phyloP scores from a whole-genome alignment of 2,888 invertebrate species.

The Uropetala carovei region DNA sequence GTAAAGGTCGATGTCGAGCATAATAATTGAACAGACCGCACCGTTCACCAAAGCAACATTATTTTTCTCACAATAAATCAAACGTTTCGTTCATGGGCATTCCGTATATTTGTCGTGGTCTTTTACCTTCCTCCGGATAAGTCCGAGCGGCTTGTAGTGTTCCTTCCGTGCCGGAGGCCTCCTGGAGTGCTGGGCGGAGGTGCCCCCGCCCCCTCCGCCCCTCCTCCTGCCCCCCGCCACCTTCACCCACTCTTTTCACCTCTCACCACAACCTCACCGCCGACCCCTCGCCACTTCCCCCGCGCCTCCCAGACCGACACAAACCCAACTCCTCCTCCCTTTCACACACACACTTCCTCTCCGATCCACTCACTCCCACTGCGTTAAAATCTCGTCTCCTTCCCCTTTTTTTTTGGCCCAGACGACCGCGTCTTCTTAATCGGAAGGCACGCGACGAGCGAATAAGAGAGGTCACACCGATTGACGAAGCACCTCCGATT shows the following conservation, averaged over 20 bases:
- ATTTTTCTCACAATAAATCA: neutral
- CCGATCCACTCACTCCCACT: neutral
- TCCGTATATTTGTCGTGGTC: neutral
- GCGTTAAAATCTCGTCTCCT: neutral
- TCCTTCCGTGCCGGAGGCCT: constrained; percentile 50
- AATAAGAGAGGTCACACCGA: neutral
- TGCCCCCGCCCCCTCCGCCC: constrained; percentile 53
- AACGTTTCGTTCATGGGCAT: neutral
- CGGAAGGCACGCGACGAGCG: neutral
- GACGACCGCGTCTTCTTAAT: neutral
- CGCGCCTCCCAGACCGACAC: neutral
- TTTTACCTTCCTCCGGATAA: constrained; percentile 50
- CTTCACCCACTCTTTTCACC: constrained; percentile 11
- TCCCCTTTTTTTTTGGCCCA: neutral
- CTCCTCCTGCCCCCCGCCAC: constrained; percentile 64
- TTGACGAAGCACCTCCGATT: neutral
- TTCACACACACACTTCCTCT: neutral
- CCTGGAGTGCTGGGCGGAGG: constrained; percentile 55
- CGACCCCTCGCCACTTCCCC: neutral
- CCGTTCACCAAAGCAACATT: neutral
- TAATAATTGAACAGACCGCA: too few relatives aligned
- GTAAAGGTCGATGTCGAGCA: too few relatives aligned
- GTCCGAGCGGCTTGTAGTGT: constrained; percentile 44
- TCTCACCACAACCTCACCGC: neutral
- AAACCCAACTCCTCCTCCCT: neutral